Evolutionary conservation across 37 sponge, comb jelly and placozoan species (phyloP), one percentile per base, ranked within the genome.

Genomic region (Tethya wilhelma): DNA sequence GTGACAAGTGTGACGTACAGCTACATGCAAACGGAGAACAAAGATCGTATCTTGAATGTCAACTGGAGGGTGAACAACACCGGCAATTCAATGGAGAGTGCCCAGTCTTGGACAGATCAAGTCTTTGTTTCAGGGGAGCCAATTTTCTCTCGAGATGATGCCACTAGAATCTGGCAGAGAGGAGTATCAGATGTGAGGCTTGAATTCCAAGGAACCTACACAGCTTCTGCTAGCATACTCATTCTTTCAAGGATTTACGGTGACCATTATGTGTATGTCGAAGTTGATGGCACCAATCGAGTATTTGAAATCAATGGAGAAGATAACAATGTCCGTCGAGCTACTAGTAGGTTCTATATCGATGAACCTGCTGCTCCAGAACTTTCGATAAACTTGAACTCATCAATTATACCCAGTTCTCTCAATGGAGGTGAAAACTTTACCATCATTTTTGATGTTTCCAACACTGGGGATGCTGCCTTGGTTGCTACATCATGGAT

Each of bases 251-350:
- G 23, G 5, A 22, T 56, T 2, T 31, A 12, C 28, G 81, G 81
- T 28, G n/a, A 31, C 6, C 70, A 66, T 9, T 69, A 58, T 33
- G 43, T 80, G 30, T 36, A 31, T 41, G 59, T 69, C 22, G 44
- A 58, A 58, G 28, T 25, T 11, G 81, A 80, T 38, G 70, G 46
- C 59, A 26, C 41, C 38, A 80, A 80, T 36, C 38, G 5, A 22
- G 46, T 80, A 2, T 12, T 55, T 6, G 81, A 80, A 58, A 25
- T 69, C 4, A 38, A n/a, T 38, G 81, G 71, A 57, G 81, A 80
- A 34, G 60, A 56, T 44, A 80, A 80, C 43, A 80, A 80, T 37
- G 26, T 57, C 6, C 43, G 81, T 38, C 2, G 36, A 29, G 70
- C 60, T 70, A 31, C 6, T 23, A 38, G 17, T 31, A 46, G 2